Evolutionary conservation across 2,797 vertebrate species (phyloP).

Genomic region (Cephalopachus bancanus): DNA sequence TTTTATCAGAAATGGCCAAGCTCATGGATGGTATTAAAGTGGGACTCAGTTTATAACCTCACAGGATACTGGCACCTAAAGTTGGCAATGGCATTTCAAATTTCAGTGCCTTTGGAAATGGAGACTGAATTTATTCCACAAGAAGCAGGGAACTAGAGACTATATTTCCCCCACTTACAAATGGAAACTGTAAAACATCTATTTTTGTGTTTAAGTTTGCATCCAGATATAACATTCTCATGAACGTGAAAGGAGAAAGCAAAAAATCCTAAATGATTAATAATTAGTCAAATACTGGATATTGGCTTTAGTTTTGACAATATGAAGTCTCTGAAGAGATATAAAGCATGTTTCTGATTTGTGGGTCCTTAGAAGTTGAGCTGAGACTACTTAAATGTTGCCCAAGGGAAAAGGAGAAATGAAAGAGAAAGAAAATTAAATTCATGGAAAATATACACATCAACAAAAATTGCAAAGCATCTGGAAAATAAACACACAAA

Average conservation of each 20-base stretch:
- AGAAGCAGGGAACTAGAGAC: neutral
- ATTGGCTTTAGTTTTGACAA: conserved; percentile 29
- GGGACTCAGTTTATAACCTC: neutral
- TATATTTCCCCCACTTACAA: neutral
- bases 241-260: neutral
- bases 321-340: neutral
- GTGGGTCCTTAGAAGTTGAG: neutral
- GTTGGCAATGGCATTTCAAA: neutral
- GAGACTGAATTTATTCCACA: neutral
- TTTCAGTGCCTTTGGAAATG: neutral
- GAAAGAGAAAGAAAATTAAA: neutral
- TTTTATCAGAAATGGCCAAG: neutral
- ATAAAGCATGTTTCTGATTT: neutral
- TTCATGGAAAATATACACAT: neutral
- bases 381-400: neutral
- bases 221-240: neutral
- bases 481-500: neutral
- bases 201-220: neutral
- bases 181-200: neutral
- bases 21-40: neutral
- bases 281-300: neutral
- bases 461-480: neutral
- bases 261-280: neutral
- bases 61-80: neutral
- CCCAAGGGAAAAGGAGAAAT: neutral